phyloP scores from a whole-genome alignment of 2,113 vertebrate species.

The Gadus chalcogrammus region DNA sequence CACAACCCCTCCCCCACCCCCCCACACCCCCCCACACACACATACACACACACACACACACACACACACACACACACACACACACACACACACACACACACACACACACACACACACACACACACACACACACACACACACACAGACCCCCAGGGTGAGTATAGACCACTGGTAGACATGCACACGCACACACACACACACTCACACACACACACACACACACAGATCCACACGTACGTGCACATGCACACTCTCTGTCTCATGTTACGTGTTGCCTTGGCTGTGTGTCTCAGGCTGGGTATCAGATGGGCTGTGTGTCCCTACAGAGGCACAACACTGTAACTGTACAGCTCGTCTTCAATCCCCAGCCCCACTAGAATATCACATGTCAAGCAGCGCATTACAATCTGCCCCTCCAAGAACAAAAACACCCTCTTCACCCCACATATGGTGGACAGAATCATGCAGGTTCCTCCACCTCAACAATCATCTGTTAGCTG shows the following conservation, averaged over 20 bases:
- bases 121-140: neutral
- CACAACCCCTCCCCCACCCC: too few species aligned
- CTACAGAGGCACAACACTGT: slow-evolving; percentile 65
- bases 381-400: slow-evolving; percentile 62
- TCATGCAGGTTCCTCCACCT: neutral
- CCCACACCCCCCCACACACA: slow-evolving; percentile 12
- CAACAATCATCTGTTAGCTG: neutral
- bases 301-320: slow-evolving; percentile 63
- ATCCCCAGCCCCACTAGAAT: slow-evolving; percentile 62
- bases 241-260: slow-evolving; percentile 44
- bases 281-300: slow-evolving; percentile 63
- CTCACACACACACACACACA: slow-evolving; percentile 38
- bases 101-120: slow-evolving; percentile 11
- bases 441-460: slow-evolving; percentile 17
- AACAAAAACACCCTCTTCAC: slow-evolving; percentile 13
- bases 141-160: too few species aligned
- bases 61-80: neutral
- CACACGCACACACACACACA: neutral
- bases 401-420: slow-evolving; percentile 48
- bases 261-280: slow-evolving; percentile 68
- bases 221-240: slow-evolving; percentile 22
- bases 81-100: too few species aligned
- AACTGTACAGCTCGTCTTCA: slow-evolving; percentile 60
- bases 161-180: too few species aligned
- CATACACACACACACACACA: slow-evolving; percentile 12